Base-by-base conservation (phyloP, 2,113 vertebrate genomes). In the Percopsis transmontana region DNA sequence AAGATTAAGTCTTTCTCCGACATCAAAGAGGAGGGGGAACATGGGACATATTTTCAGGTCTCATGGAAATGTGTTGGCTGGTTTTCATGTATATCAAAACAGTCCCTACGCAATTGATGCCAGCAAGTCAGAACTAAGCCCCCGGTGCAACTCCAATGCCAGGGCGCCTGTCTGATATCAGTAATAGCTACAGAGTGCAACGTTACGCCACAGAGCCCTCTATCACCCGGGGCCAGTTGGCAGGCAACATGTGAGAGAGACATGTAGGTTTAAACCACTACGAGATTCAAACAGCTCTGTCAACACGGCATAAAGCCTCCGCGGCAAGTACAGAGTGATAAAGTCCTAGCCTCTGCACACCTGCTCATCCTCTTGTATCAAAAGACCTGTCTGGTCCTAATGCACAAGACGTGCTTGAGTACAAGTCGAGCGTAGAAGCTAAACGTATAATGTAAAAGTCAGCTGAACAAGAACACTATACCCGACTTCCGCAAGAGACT, bases 321-420 rank as follows among this genome's bases (percentile, higher is more conserved):
- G 51, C 76, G 74, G 86, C 78, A 89, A 87, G 83, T 60, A 77
- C 45, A 58, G 72, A 41, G 68, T 82, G 84, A 88, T 84, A 79
- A 85, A 73, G 67, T 6, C 61, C 69, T 19, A 50, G 18, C 13
- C 24, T 82, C 66, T 50, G 67, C 84, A 78, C 84, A 88, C 82
- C 82, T 87, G 81, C 75, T 78, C 68, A 72, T 74, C 68, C 78
- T 61, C 68, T 70, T 58, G 70, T 85, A 84, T 80, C 64, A 80
- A 80, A 80, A 66, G 18, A 20, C 16, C 12, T 55, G 53, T 52
- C 64, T 82, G 66, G 75, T 76, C 80, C 68, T 70, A 23, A 55
- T 58, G 62, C 68, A 38, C 15, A 27, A 3, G 2, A 64, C 42
- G 24, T 1, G 42, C 56, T 15, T 44, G 33, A 53, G 33, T 14